Conservation (phyloP, 2,888 invertebrate species). For the Meiosimyza platycephala region DNA sequence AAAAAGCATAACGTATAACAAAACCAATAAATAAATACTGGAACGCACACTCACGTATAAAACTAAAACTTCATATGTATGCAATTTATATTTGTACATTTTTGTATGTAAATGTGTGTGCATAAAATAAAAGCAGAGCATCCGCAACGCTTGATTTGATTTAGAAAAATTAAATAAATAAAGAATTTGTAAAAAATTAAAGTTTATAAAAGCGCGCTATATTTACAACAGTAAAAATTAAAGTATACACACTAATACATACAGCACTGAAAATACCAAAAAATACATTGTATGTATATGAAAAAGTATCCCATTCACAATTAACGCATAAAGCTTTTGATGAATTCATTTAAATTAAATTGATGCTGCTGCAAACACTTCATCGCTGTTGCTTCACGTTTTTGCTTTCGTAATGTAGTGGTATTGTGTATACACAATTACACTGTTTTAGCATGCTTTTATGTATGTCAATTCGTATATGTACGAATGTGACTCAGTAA, state of each 20-base stretch:
- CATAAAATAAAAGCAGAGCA: background rate
- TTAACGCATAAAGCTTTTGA: conserved; percentile 23
- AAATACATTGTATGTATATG: background rate
- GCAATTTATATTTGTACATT: too few species aligned
- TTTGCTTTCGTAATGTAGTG: conserved; percentile 38
- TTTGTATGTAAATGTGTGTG: background rate
- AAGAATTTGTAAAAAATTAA: background rate
- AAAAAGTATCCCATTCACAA: conserved; percentile 32
- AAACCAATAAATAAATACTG: background rate
- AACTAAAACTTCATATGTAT: conserved; percentile 20
- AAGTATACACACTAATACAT: conserved; percentile 5
- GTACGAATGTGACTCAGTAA: too few species aligned
- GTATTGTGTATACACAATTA: too few species aligned
- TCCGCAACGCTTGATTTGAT: too few species aligned
- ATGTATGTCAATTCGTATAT: too few species aligned
- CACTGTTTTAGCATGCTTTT: too few species aligned
- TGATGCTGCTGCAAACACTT: conserved; percentile 28
- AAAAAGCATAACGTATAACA: too few species aligned
- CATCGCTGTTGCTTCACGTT: conserved; percentile 4
- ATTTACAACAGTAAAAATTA: background rate
- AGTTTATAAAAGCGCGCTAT: too few species aligned
- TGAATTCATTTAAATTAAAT: conserved; percentile 23
- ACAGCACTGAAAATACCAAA: conserved; percentile 28
- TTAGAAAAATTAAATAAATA: conserved; percentile 4
- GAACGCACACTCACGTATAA: conserved; percentile 16